Evolutionary conservation across 2,113 vertebrate genomes (phyloP), one percentile per base, ranked within the genome.

Genomic region (Taurulus bubalis): DNA sequence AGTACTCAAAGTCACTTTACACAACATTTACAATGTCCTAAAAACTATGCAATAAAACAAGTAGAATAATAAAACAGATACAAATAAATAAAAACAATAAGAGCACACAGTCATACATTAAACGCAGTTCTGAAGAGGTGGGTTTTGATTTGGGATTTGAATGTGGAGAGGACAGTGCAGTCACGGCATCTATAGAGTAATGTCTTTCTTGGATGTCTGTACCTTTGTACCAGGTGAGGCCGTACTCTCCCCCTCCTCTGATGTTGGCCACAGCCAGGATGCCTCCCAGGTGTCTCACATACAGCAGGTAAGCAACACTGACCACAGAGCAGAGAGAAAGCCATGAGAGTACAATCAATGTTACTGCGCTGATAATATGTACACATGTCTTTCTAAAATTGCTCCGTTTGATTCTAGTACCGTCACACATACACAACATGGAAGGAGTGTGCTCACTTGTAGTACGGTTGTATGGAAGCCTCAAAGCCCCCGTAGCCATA

Each of bases 211-310:
- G 3, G 16, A 14, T 10, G n/a, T 59, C 10, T 34, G 64, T 56
- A 95, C 95, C 95, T 94, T 95, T 95, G 87, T 96, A 90, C 95
- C 95, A 96, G 38, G 91, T 95, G 70, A 94, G 93, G 22, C 95
- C 95, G 2, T 95, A 95, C 64, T 96, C 95, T 72, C 95, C 94
- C 2, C 95, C 95, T 0, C 95, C 95, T 79, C 95, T 79, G 89
- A 96, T 95, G 87, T 96, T 96, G 45, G 95, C 95, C 60, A 96
- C 94, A 0, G 95, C 94, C 82, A 95, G 88, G 79, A 96, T 85
- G 5, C 95, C 95, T 0, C 94, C 94, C 34, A 96, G 90, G 90
- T 95, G 95, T 78, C 93, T 87, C 65, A 95, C 92, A 26, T 79
- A 95, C 30, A 95, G 83, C 86, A 95, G 87, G 77, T 94, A 92